Evolutionary conservation across 2,113 vertebrate genomes (phyloP), one percentile per base, ranked within the genome.

Genomic region (Oreochromis aureus): DNA sequence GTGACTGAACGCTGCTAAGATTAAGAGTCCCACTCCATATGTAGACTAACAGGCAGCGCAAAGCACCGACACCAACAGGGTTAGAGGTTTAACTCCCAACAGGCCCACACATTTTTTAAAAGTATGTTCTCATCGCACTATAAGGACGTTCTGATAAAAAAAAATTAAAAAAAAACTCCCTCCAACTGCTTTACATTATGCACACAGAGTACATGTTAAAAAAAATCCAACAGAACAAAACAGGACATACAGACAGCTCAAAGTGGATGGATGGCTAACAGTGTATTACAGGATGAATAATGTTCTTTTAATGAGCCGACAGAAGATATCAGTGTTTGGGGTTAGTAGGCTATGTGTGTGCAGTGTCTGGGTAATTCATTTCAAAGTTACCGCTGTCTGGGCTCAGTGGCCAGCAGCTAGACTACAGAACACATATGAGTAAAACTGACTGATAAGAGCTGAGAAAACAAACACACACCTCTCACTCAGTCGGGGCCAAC

Each of bases 401-500:
- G 59, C 5, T 58, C 82, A 58, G 71, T 81, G 83, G 54, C 83
- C 63, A 15, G 27, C 80, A 81, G 79, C 66, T 9, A 90, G 59
- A 88, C 30, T 34, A 79, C 63, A 76, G 19, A 69, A 80, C 41
- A 71, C 80, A 58, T 55, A 22, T n/a, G 61, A 24, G 36, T 36
- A 69, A 39, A 61, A 76, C 69, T 46, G 90, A 92, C 82, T 46
- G 90, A 93, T 92, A 92, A 87, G 88, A 19, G 58, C 80, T 71
- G 81, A 86, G 59, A 80, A 94, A 87, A 88, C 58, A 90, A 84
- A 87, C 13, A 39, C 84, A 83, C 83, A 86, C 54, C 73, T 82
- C 83, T 41, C 56, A 69, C 71, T 46, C 84, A 16, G 69, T 58
- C 0, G 3, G 51, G 51, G 22, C 22, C 51, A 11, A n/a, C 5